Evolutionary conservation across 2,888 invertebrate species (phyloP).

Genomic region (Melieria omissa): DNA sequence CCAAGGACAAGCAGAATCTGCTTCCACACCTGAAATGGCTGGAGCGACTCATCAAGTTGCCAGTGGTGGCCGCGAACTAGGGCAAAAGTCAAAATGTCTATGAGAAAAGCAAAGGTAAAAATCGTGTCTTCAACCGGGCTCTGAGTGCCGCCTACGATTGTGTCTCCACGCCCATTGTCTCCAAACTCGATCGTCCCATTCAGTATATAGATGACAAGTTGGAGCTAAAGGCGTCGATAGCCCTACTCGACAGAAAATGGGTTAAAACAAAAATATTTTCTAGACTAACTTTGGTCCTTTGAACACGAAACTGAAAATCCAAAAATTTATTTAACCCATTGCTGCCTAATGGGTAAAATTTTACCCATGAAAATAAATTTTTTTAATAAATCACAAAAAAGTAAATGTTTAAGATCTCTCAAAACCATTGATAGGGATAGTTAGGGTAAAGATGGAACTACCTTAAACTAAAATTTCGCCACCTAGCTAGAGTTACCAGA

Average conservation of each 20-base stretch:
- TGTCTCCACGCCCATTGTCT: conserved; percentile 73
- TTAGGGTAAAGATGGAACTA: too few species aligned
- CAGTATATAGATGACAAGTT: conserved; percentile 74
- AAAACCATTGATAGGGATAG: too few species aligned
- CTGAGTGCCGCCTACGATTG: conserved; percentile 74
- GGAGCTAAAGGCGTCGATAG: conserved; percentile 74
- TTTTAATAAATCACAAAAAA: too few species aligned
- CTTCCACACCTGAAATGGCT: conserved; percentile 70
- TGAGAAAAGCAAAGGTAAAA: conserved; percentile 72
- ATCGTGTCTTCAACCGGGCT: conserved; percentile 76
- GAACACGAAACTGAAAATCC: too few species aligned
- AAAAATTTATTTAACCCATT: too few species aligned
- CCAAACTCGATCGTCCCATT: conserved; percentile 69
- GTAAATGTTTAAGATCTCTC: too few species aligned
- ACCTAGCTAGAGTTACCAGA: too few species aligned
- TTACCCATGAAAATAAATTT: too few species aligned
- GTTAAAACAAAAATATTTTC: too few species aligned
- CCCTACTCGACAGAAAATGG: conserved; percentile 64
- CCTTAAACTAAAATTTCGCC: too few species aligned
- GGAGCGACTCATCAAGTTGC: conserved; percentile 70
- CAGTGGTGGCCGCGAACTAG: conserved; percentile 71
- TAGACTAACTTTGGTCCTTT: too few species aligned
- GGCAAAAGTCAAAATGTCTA: conserved; percentile 71
- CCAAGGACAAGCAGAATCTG: conserved; percentile 63
- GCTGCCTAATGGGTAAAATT: too few species aligned